Evolutionary conservation across 2,888 invertebrate genomes (phyloP), one percentile per base, ranked within the genome.

Genomic region (Trissolcus japonicus): DNA sequence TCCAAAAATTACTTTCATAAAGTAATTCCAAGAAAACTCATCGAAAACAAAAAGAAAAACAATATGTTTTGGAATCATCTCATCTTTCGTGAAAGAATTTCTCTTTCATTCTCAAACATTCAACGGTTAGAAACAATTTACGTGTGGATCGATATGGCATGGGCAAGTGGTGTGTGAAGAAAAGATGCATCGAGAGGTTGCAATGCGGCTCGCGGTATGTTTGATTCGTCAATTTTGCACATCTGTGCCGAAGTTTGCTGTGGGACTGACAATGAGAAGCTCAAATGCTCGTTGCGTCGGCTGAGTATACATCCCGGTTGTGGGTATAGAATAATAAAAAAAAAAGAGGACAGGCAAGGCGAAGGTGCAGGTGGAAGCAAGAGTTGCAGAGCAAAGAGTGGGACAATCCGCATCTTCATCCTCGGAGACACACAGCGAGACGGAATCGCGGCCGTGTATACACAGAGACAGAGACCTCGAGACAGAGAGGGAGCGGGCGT

Each of bases 281-380:
- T 87, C 84, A 84, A 86, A 85, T 86, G 85, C 85, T 86, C 82
- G 83, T 80, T 83, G 84, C 84, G 85, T 87, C 84, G 86, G 82
- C 82, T 86, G 86, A 85, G 84, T 85, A 87, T 84, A 87, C 85
- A 85, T 77, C 81, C 80, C 81, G 82, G 80, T 78, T 83, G 81
- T 77, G 76, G 79, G 76, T 65, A 35, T 2, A 65, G 72, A 76
- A 76, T 60, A 76, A 76, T 75, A 71, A 78, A 78, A 76, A 67
- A 25, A 16, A 16, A 7, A 16, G 57, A 67, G 63, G 67, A 50
- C 25, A 54, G 50, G 63, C 61, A 74, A 71, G 71, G 66, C 57
- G 76, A 61, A 71, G 71, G 66, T 54, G 76, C 61, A 71, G 71
- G 76, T 71, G 72, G 72, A 69, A 72, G 69, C 53, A 74, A 76